Conservation (phyloP, 2,113 vertebrate genomes). For the Holacanthus passer region DNA sequence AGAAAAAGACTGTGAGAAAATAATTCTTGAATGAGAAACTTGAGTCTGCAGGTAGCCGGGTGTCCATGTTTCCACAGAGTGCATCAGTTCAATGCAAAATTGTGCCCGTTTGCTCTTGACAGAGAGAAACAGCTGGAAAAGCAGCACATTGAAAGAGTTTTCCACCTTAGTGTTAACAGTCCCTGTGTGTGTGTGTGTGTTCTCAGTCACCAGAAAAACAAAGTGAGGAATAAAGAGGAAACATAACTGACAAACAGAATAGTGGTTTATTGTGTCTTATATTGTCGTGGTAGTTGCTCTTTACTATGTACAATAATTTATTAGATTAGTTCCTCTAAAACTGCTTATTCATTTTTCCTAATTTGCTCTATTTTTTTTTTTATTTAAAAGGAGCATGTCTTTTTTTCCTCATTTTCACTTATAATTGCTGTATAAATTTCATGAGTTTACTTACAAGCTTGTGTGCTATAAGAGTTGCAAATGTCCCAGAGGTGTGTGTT, state of each 20-base stretch:
- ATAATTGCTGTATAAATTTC: conserved; percentile 51
- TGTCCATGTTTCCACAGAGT: conserved; percentile 12
- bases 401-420: conserved; percentile 1
- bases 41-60: conserved; percentile 20
- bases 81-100: conserved; percentile 19
- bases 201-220: conserved; percentile 29
- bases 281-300: conserved; percentile 78
- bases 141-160: conserved; percentile 17
- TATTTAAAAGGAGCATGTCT: conserved; percentile 19
- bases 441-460: conserved; percentile 59
- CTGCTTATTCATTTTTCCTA: conserved; percentile 54
- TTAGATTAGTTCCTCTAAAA: conserved; percentile 79
- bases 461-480: conserved; percentile 83
- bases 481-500: conserved; percentile 48
- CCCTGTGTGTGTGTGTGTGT: not conserved
- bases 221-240: conserved; percentile 74
- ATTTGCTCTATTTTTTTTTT: conserved; percentile 33
- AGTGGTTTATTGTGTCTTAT: conserved; percentile 85
- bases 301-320: conserved; percentile 98
- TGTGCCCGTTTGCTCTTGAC: conserved; percentile 32
- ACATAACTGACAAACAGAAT: conserved; percentile 82
- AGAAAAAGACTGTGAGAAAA: not conserved
- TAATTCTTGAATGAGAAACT: not conserved
- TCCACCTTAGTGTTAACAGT: conserved; percentile 45
- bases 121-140: conserved; percentile 41